phyloP scores from a whole-genome alignment of 2,888 invertebrate genomes.

The Cataglyphis rosenhaueri region DNA sequence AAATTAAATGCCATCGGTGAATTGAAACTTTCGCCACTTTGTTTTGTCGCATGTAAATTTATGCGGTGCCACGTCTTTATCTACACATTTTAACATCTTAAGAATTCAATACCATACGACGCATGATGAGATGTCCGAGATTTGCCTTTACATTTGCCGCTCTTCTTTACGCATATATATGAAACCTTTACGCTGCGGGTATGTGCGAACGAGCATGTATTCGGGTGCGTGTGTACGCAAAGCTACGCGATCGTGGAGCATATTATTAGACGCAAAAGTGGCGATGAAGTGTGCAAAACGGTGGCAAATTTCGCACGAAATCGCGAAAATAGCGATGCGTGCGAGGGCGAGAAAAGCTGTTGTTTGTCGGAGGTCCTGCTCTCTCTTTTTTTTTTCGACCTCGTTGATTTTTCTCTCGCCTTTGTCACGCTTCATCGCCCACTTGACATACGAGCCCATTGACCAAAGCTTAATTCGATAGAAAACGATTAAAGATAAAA shows the following conservation, averaged over 20 bases:
- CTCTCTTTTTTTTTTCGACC: slow-evolving; percentile 1
- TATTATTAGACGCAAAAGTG: slow-evolving; percentile 77
- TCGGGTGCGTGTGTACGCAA: neutral
- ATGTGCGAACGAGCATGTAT: neutral
- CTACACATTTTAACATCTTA: neutral
- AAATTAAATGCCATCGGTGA: neutral
- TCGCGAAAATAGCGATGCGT: slow-evolving; percentile 36
- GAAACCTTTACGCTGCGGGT: neutral
- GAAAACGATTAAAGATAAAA: slow-evolving; percentile 1
- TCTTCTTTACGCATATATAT: slow-evolving; percentile 15
- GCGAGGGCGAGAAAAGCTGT: slow-evolving; percentile 13
- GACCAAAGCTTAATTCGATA: slow-evolving; percentile 41
- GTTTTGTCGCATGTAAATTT: slow-evolving; percentile 5
- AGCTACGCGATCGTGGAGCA: neutral
- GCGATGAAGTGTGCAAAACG: slow-evolving; percentile 58
- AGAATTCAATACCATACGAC: slow-evolving; percentile 12
- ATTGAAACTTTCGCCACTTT: neutral
- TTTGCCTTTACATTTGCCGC: neutral
- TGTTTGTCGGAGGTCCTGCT: neutral
- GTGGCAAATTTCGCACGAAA: slow-evolving; percentile 41
- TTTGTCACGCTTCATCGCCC: slow-evolving; percentile 23
- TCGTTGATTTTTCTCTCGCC: slow-evolving; percentile 32
- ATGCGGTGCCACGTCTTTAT: neutral
- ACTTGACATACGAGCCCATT: slow-evolving; percentile 29
- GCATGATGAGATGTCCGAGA: slow-evolving; percentile 22